Conservation (phyloP, 2,113 vertebrate genomes). For the Epinephelus moara region DNA sequence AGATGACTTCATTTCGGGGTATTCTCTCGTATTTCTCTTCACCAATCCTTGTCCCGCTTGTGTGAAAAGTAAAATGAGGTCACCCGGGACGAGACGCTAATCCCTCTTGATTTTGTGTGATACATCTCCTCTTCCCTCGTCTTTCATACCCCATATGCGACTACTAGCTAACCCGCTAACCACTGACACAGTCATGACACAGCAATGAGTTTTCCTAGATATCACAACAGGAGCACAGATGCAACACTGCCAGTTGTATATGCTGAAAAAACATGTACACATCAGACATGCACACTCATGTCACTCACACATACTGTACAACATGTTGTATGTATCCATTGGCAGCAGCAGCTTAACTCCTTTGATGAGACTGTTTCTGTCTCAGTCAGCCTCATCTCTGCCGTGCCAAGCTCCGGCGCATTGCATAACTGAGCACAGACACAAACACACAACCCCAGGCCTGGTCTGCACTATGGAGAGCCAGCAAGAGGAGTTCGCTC, state of each 20-base stretch:
- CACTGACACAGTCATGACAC: background rate
- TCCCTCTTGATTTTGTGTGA: conserved; percentile 51
- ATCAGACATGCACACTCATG: conserved; percentile 1
- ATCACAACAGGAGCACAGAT: background rate
- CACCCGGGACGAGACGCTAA: conserved; percentile 45
- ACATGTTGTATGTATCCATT: background rate
- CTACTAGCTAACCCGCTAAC: conserved; percentile 2
- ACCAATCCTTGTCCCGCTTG: conserved; percentile 23
- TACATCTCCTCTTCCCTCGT: conserved; percentile 1
- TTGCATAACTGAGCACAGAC: conserved; percentile 62
- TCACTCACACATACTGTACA: background rate
- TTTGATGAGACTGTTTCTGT: conserved; percentile 38
- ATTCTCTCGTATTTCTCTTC: conserved; percentile 16
- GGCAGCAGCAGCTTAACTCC: conserved; percentile 11
- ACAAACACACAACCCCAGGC: conserved; percentile 52
- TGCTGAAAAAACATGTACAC: background rate
- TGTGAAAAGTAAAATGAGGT: conserved; percentile 53
- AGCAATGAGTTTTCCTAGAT: conserved; percentile 1
- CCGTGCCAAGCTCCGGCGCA: conserved; percentile 21
- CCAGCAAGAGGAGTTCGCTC: conserved; percentile 28
- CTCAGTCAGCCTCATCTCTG: conserved; percentile 38
- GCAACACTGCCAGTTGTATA: background rate
- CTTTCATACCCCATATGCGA: conserved; percentile 17
- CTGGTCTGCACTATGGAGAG: conserved; percentile 29
- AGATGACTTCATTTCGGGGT: conserved; percentile 24